Evolutionary conservation across 2,797 vertebrate species (phyloP), one percentile per base, ranked within the genome.

Genomic region (Hypotaenidia philippensis): DNA sequence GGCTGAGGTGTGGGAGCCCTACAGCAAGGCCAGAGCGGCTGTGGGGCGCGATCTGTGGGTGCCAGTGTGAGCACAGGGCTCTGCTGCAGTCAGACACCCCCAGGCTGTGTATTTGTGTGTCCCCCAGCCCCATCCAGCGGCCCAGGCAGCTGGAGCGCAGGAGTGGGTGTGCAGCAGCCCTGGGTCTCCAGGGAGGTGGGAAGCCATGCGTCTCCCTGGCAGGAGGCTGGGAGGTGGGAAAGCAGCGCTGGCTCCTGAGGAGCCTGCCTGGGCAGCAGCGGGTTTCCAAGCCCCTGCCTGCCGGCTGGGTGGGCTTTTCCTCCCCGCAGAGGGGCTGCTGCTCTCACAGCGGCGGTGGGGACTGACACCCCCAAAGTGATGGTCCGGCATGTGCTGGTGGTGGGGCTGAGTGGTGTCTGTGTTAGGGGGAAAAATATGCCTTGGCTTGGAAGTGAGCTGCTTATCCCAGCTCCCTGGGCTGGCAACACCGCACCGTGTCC

Each of bases 301-400:
- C 31, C 32, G 13, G 9, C 4, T 4, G 38, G 53, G 22, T 25
- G 40, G 59, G 32, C 68, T 86, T 74, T 40, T 36, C 49, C 63
- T 79, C 23, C 13, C 47, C 4, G 34, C 5, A 14, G 26, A 55
- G 56, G 49, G 61, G 50, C 29, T 5, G 63, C 49, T 29, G 57
- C 36, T 66, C 13, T 45, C 0, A 0, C 1, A 6, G 31, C 3
- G 4, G 2, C 8, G 45, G 10, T 31, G 59, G 57, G 45, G 13
- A 56, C 19, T 12, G 40, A 11, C 0, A 23, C 29, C 34, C 64
- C 53, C 61, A 47, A 10, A 44, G 49, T 20, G 55, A 36, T 0
- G 5, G 66, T 34, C n/a, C 0, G 0, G 32, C 6, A 3, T 7
- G 57, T 2, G 11, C 52, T 55, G 49, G 16, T 52, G 47, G 7